Evolutionary conservation across 1,140 invertebrate genomes (phyloP).

Genomic region (Drosophila arawakana): DNA sequence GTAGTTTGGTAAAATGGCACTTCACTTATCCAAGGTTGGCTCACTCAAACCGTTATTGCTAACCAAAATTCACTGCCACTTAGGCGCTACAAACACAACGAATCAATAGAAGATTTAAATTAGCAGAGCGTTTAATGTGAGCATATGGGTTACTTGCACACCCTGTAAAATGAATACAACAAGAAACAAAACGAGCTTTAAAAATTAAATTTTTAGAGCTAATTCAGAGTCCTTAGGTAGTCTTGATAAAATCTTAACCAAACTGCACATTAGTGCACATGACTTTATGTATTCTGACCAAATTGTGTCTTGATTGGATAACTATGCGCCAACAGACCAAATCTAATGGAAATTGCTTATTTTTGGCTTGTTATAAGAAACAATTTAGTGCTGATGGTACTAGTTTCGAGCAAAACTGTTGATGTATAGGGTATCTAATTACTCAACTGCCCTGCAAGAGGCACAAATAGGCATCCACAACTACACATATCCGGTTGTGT

Average conservation of each 20-base stretch:
- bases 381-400: neutral
- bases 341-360: too few species aligned
- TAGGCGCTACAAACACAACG: constrained; percentile 60
- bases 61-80: constrained; percentile 69
- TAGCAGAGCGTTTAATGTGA: neutral
- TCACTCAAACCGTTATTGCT: constrained; percentile 40
- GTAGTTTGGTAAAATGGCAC: constrained; percentile 59
- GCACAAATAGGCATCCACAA: constrained; percentile 77
- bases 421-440: constrained; percentile 17
- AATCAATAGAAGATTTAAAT: constrained; percentile 55
- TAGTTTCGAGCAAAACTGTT: neutral
- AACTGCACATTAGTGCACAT: too few species aligned
- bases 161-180: too few species aligned
- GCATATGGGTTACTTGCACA: neutral
- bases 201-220: too few species aligned
- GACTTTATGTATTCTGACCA: too few species aligned
- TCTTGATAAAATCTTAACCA: too few species aligned
- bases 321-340: too few species aligned
- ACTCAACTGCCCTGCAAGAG: constrained; percentile 46
- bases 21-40: constrained; percentile 53
- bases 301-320: too few species aligned
- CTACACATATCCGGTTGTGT: constrained; percentile 80
- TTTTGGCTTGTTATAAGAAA: too few species aligned
- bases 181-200: too few species aligned
- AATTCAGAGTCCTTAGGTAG: too few species aligned